Base-by-base conservation (phyloP, 2,888 invertebrate genomes). In the Gymnoscelis rufifasciata region DNA sequence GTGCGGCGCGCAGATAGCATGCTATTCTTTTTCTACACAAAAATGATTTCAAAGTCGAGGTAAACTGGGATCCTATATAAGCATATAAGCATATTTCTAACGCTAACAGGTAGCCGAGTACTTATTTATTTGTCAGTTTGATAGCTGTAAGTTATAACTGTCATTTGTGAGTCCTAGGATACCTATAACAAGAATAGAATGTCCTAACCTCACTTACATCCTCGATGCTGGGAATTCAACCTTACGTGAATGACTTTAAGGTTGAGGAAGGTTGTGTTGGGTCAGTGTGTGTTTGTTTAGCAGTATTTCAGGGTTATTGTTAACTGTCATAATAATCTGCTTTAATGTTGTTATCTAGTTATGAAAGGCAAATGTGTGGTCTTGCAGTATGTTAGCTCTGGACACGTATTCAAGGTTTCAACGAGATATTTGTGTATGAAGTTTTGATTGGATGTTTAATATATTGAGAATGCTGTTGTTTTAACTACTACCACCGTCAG, bases 71-170 rank as follows among this genome's bases (percentile, higher is more conserved):
- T n/a, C n/a, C n/a, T n/a, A n/a, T n/a, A n/a, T n/a, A n/a, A n/a
- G n/a, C n/a, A n/a, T n/a, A n/a, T n/a, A n/a, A n/a, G n/a, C n/a
- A n/a, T 19, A 19, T 44, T 40, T 40, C 36, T 41, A 31, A 33
- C 29, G 15, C 31, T 37, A 30, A 39, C 80, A 58, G 19, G 80
- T 78, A 78, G 78, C 75, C 63, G 64, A 68, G 64, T 67, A 57
- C 68, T 69, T 67, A 68, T 68, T 73, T 69, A 66, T 65, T 66
- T 74, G 77, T 76, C 78, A 73, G 66, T 74, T 75, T 73, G 68
- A 65, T 56, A 64, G 64, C 59, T 64, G 57, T 68, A 68, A 79
- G 59, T 66, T 79, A 78, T 74, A 65, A 57, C 65, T 51, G 51
- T 76, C 78, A 74, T 65, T 79, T 74, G 76, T 66, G 60, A 57